Conservation (phyloP, 1,140 invertebrate genomes). For the Pogonognathellus flavescens region DNA sequence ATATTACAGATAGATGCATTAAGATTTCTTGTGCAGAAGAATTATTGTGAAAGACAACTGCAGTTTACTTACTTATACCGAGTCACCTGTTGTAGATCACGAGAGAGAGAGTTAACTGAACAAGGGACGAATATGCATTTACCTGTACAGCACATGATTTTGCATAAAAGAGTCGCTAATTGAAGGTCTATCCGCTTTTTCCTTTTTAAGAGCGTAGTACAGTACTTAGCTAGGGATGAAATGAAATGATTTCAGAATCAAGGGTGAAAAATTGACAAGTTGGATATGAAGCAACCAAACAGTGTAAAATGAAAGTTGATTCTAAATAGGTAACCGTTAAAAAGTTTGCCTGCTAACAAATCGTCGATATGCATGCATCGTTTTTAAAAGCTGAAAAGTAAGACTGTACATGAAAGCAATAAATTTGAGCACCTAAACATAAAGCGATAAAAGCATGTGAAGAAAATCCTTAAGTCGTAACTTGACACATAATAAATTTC, state of each 20-base stretch:
- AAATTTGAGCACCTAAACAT: no score
- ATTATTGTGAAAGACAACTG: no score
- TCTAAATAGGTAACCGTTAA: neutral
- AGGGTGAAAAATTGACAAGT: slow-evolving; percentile 39
- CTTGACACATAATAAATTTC: no score
- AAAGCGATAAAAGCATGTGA: no score
- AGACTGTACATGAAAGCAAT: no score
- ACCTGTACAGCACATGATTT: slow-evolving; percentile 18
- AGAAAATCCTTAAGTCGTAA: no score
- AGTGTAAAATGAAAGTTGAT: neutral
- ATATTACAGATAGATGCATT: no score
- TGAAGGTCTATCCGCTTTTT: slow-evolving; percentile 41
- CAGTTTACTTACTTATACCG: no score
- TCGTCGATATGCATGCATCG: neutral
- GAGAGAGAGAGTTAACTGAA: neutral
- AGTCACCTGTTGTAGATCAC: no score
- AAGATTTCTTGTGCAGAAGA: no score
- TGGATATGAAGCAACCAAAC: neutral
- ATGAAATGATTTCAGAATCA: slow-evolving; percentile 18
- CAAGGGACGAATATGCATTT: neutral
- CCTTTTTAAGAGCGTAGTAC: slow-evolving; percentile 5
- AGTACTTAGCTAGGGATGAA: neutral
- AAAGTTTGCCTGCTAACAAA: neutral
- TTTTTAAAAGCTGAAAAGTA: neutral
- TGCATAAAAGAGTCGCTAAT: slow-evolving; percentile 31